phyloP scores from a whole-genome alignment of 2,113 vertebrate genomes.

The Lophotis ruficrista region DNA sequence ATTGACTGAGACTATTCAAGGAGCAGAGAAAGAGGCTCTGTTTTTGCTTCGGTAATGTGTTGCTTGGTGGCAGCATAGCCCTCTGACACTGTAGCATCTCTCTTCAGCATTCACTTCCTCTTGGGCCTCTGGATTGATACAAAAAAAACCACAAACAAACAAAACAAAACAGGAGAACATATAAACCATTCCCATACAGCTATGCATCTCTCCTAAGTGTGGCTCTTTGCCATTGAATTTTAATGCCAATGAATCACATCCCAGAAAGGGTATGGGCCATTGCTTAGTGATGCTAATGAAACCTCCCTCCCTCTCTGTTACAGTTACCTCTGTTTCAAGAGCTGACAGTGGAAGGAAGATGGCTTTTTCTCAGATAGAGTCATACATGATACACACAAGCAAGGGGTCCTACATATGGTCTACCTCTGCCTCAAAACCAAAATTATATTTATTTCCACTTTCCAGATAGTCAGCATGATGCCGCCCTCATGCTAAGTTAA shows the following conservation, averaged over 20 bases:
- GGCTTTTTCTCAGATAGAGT: neutral
- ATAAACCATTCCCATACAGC: neutral
- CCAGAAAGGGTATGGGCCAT: neutral
- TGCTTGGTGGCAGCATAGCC: neutral
- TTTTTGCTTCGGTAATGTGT: neutral
- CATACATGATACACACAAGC: neutral
- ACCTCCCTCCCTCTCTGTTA: neutral
- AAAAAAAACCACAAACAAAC: neutral
- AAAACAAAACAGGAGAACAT: neutral
- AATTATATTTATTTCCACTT: neutral
- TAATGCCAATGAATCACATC: neutral
- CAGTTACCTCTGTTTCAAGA: neutral
- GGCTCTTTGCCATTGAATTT: neutral
- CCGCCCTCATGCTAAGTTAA: neutral
- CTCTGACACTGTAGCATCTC: neutral
- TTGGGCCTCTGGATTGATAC: neutral
- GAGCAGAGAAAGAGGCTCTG: slow-evolving; percentile 7
- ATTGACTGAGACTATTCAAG: slow-evolving; percentile 29
- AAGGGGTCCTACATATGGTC: rapidly evolving
- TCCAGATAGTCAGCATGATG: neutral
- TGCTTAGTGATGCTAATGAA: neutral
- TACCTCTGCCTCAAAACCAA: neutral
- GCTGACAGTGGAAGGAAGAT: neutral
- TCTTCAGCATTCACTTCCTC: neutral
- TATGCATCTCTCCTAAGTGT: neutral